Percentiles rank a stretch among this genome's conserved stretches.
phyloP scores from a whole-genome alignment of 2,797 vertebrate genomes.

The Poecile montanus region DNA sequence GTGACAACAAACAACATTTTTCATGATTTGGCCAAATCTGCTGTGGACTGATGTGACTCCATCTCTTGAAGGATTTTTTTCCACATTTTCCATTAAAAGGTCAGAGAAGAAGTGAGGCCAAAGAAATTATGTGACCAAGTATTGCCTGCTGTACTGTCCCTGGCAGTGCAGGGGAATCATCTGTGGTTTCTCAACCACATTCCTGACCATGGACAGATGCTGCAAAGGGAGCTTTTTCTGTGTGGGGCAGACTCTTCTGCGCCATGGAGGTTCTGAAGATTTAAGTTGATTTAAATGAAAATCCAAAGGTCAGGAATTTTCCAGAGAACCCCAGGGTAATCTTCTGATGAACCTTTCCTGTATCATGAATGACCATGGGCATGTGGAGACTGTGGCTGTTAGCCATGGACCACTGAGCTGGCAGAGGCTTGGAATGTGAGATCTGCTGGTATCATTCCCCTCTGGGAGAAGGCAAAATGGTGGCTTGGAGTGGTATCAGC shows the following conservation, averaged over 20 bases:
- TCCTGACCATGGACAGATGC: neutral
- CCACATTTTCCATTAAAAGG: neutral
- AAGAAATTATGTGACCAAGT: neutral
- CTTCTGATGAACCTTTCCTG: neutral
- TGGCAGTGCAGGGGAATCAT: neutral
- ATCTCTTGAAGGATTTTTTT: neutral
- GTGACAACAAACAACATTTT: neutral
- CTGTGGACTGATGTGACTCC: neutral
- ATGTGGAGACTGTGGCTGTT: neutral
- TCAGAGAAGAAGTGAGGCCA: neutral
- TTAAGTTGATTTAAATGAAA: neutral
- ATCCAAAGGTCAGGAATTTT: neutral
- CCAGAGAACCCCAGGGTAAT: neutral
- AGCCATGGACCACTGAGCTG: neutral
- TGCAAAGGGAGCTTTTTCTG: neutral
- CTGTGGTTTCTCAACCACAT: neutral
- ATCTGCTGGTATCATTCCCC: neutral
- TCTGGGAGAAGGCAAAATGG: neutral
- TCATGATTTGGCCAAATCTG: neutral
- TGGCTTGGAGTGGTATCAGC: neutral
- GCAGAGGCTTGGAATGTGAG: neutral
- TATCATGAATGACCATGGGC: neutral
- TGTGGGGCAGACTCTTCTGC: neutral
- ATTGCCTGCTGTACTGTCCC: neutral
- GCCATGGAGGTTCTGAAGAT: neutral